Evolutionary conservation across 2,797 vertebrate genomes (phyloP), one percentile per base, ranked within the genome.

Genomic region (Ceryle rudis): DNA sequence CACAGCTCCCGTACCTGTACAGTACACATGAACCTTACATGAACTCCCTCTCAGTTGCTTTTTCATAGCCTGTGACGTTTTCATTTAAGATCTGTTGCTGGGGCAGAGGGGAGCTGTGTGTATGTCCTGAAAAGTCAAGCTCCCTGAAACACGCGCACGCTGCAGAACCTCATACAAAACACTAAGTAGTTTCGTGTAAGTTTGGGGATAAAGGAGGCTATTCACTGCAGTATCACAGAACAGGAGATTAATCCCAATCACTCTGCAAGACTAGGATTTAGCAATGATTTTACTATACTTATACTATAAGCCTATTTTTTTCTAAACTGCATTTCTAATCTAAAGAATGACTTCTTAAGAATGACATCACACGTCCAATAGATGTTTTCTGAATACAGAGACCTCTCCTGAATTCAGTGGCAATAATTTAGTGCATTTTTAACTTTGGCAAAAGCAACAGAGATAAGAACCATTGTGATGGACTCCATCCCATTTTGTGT

Each of bases 151-250:
- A 80, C 41, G 72, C 47, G 55, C 74, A 46, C 28, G 15, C 46
- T 52, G 75, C 41, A 95, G 78, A 77, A 62, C 20, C 41, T 88
- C 55, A 21, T 7, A 51, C 39, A 67, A 80, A 82, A 84, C 44
- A 67, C 39, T 77, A 83, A 84, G 58, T 42, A 94, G 81, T 80
- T 95, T 84, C 78, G 69, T 91, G 41, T 42, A 86, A 90, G 86
- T 81, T 93, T 90, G 52, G 37, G 90, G 89, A 95, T 92, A 96
- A 95, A 96, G 85, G 85, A 95, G 57, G 61, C 66, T 33, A 86
- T 96, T 97, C 91, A 95, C n/a, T 80, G 72, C 61, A 81, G 41
- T 71, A 54, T 49, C 71, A 72, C 1, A 77, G 78, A 81, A 91
- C 39, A 89, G 93, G 75, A 97, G 97, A 86, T 83, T 44, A 83